phyloP scores from a whole-genome alignment of 2,888 invertebrate genomes.

The Liopterus haemorrhoidalis region DNA sequence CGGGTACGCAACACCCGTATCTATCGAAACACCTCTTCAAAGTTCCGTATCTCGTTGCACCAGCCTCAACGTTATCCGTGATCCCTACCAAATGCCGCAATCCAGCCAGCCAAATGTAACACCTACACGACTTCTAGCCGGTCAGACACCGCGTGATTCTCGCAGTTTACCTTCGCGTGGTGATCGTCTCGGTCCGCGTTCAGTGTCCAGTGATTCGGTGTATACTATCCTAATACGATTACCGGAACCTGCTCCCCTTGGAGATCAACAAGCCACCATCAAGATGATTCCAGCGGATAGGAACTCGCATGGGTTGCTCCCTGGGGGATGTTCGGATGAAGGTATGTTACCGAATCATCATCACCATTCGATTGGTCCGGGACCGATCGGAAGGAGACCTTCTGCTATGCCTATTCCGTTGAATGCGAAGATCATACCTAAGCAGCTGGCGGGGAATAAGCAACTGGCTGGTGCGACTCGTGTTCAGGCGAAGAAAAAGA shows the following conservation, averaged over 20 bases:
- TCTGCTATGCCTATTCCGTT: conserved; percentile 73
- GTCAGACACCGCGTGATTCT: conserved; percentile 50
- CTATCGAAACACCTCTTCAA: conserved; percentile 80
- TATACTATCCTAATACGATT: conserved; percentile 90
- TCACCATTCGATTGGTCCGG: conserved; percentile 23
- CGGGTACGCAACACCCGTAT: conserved; percentile 73
- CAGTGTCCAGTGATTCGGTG: conserved; percentile 68
- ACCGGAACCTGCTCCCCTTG: conserved; percentile 49
- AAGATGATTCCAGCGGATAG: conserved; percentile 71
- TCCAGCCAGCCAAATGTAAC: conserved; percentile 41
- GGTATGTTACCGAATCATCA: no score
- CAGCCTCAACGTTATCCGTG: conserved; percentile 69
- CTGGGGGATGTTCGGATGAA: no score
- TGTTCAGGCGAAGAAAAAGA: conserved; percentile 71
- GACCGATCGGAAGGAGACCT: conserved; percentile 49
- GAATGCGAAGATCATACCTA: conserved; percentile 80
- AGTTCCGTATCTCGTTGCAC: conserved; percentile 82
- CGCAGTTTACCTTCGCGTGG: conserved; percentile 56
- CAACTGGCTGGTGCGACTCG: conserved; percentile 42
- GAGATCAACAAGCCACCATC: conserved; percentile 60
- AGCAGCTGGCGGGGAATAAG: conserved; percentile 59
- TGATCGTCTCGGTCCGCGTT: conserved; percentile 56
- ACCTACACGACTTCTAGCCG: conserved; percentile 39
- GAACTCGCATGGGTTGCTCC: no score
- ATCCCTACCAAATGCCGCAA: conserved; percentile 18